A percentile compares a stretch with the other conserved stretches of the same genome.
phyloP scores from a whole-genome alignment of 2,113 vertebrate species.

The Phocoena phocoena region DNA sequence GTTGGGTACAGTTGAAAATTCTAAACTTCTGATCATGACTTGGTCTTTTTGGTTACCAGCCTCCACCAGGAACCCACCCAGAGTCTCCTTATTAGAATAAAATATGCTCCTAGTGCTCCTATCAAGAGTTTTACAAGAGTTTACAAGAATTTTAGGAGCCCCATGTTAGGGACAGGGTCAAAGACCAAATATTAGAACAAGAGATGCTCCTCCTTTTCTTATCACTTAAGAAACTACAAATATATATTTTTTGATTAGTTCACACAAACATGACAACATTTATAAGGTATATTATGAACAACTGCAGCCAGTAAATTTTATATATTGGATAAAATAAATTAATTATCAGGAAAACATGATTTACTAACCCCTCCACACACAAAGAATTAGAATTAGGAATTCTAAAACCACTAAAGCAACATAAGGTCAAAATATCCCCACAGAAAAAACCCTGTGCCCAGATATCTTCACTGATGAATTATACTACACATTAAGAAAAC shows the following conservation, averaged over 20 bases:
- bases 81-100: neutral
- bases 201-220: neutral
- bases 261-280: neutral
- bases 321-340: neutral
- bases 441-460: neutral
- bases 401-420: neutral
- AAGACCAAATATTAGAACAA: neutral
- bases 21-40: neutral
- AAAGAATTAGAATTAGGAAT: neutral
- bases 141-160: neutral
- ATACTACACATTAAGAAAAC: neutral
- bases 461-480: neutral
- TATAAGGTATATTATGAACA: neutral
- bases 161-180: neutral
- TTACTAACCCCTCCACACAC: neutral
- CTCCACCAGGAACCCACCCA: neutral
- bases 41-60: neutral
- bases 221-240: neutral
- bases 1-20: neutral
- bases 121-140: neutral
- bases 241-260: neutral
- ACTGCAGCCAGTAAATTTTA: neutral
- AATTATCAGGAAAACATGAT: neutral
- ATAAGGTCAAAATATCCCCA: neutral
- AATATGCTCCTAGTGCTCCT: neutral